phyloP scores from a whole-genome alignment of 2,113 vertebrate genomes.

The Meriones unguiculatus region DNA sequence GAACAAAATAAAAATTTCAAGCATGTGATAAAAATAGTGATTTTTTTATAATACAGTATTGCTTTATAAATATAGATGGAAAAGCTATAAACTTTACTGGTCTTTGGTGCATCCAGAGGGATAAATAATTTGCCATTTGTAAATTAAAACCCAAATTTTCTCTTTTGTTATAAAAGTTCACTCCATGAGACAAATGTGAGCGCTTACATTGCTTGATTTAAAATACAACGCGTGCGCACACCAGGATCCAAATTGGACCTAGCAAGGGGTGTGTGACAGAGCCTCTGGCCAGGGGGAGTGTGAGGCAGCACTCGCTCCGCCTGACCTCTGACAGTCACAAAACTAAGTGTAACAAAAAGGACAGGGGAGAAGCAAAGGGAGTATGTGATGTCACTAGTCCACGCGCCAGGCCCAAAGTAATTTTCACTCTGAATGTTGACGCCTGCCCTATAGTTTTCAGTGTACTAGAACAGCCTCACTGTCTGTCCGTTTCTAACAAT shows the following conservation, averaged over 20 bases:
- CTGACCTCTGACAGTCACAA: neutral
- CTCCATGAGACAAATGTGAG: conserved; percentile 77
- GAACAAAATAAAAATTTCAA: conserved; percentile 86
- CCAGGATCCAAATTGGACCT: conserved; percentile 26
- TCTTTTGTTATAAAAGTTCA: conserved; percentile 78
- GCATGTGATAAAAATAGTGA: conserved; percentile 89
- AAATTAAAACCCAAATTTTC: conserved; percentile 87
- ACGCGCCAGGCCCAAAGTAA: conserved; percentile 53
- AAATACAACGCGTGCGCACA: conserved; percentile 54
- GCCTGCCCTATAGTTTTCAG: conserved; percentile 58
- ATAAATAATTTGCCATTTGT: conserved; percentile 83
- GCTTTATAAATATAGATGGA: conserved; percentile 92
- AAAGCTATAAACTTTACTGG: conserved; percentile 90
- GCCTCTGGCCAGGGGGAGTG: neutral
- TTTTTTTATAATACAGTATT: conserved; percentile 93
- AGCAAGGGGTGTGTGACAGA: conserved; percentile 38
- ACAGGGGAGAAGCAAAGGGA: neutral
- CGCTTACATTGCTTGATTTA: conserved; percentile 66
- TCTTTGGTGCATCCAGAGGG: conserved; percentile 92
- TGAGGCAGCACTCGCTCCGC: neutral
- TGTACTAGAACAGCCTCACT: conserved; percentile 9
- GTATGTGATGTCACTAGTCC: conserved; percentile 38
- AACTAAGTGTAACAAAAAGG: neutral
- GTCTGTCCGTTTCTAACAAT: conserved; percentile 11
- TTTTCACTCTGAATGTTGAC: conserved; percentile 43